Evolutionary conservation across 2,888 invertebrate species (phyloP).

Genomic region (Phytoseiulus persimilis): DNA sequence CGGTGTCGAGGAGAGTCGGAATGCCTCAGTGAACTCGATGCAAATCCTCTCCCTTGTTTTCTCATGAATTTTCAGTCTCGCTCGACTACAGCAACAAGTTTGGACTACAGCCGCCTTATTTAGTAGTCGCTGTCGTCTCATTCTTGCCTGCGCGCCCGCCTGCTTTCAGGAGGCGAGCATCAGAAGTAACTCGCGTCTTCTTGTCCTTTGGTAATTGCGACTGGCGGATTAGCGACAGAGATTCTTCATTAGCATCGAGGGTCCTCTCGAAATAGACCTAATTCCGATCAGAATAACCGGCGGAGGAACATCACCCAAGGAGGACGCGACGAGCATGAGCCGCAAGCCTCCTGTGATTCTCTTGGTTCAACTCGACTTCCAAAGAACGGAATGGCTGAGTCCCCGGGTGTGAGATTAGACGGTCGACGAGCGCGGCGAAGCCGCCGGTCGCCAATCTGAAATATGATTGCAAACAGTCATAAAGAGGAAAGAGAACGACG

Average conservation of each 20-base stretch:
- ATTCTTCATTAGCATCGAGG: background rate
- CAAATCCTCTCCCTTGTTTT: background rate
- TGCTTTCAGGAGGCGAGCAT: background rate
- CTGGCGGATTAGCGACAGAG: background rate
- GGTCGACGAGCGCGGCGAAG: background rate
- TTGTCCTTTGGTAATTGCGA: background rate
- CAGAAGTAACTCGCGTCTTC: background rate
- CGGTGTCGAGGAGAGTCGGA: background rate
- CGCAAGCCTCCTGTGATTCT: no score
- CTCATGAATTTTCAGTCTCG: background rate
- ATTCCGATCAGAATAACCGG: background rate
- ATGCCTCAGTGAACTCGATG: background rate
- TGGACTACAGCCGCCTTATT: background rate
- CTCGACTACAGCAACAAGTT: background rate
- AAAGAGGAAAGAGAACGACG: constrained; percentile 25
- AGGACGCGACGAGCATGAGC: no score
- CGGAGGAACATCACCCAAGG: background rate
- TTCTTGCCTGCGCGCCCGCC: background rate
- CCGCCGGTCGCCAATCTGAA: background rate
- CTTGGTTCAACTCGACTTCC: no score
- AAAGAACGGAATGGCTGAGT: background rate
- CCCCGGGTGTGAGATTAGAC: background rate
- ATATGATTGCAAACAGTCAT: constrained; percentile 35
- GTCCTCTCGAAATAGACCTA: background rate
- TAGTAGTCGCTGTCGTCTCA: background rate